phyloP scores from a whole-genome alignment of 2,797 vertebrate genomes.

The Sternotherus odoratus region DNA sequence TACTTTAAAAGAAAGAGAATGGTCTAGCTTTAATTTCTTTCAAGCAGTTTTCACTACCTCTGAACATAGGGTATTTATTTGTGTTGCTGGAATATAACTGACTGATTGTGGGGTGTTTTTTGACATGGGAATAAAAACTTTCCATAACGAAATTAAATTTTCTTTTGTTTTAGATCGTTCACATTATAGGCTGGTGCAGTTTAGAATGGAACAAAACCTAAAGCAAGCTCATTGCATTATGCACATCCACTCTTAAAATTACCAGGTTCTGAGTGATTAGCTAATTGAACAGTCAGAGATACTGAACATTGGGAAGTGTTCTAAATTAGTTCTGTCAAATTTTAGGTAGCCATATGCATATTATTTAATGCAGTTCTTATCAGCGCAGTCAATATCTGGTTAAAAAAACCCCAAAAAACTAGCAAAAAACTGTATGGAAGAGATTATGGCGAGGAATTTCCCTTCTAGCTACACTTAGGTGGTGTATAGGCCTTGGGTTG shows the following conservation, averaged over 20 bases:
- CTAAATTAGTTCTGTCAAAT: slow-evolving; percentile 13
- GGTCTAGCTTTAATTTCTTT: neutral
- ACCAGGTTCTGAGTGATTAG: neutral
- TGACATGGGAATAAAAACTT: neutral
- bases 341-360: neutral
- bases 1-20: neutral
- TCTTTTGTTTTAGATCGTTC: neutral
- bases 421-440: neutral
- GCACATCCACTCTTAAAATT: neutral
- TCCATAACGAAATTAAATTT: neutral
- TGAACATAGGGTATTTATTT: neutral
- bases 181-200: neutral
- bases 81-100: rapidly evolving
- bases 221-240: neutral
- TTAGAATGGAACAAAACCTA: neutral
- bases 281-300: neutral
- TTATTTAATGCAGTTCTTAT: slow-evolving; percentile 28
- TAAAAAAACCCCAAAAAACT: neutral
- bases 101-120: neutral
- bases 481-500: neutral
- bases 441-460: neutral
- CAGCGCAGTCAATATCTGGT: neutral
- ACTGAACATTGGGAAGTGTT: neutral
- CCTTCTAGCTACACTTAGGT: neutral
- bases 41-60: neutral